phyloP scores from a whole-genome alignment of 2,113 vertebrate species.

The Neomonachus schauinslandi region DNA sequence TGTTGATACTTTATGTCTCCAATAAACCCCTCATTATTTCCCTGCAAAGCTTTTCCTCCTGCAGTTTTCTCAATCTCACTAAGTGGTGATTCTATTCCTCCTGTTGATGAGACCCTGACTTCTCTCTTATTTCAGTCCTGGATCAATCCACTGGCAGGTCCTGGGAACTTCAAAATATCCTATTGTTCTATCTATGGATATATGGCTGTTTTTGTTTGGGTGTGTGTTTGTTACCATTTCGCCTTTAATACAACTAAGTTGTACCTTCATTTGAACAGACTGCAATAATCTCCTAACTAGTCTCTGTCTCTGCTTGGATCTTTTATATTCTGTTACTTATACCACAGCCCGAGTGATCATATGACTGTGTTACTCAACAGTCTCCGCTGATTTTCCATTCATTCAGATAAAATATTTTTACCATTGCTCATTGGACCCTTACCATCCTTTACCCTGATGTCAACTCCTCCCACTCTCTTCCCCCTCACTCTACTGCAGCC shows the following conservation, averaged over 20 bases:
- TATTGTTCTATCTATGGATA: neutral
- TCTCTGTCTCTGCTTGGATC: neutral
- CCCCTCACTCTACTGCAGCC: neutral
- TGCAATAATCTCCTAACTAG: neutral
- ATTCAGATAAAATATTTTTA: neutral
- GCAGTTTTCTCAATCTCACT: neutral
- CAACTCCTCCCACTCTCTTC: neutral
- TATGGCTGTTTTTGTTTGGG: neutral
- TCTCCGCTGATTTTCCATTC: neutral
- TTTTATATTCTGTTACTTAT: neutral
- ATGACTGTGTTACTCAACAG: neutral
- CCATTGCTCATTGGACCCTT: neutral
- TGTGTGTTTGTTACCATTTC: neutral
- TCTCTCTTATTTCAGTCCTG: neutral
- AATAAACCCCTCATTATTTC: neutral
- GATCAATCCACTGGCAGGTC: neutral
- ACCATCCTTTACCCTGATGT: too few species aligned
- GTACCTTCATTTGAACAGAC: neutral
- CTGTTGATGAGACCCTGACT: neutral
- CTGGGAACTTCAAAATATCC: neutral
- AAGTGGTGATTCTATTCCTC: neutral
- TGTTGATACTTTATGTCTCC: neutral
- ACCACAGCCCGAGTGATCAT: neutral
- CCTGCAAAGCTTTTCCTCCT: neutral
- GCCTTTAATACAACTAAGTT: neutral